phyloP scores from a whole-genome alignment of 2,888 invertebrate species.

The Himalopsyche anomala region DNA sequence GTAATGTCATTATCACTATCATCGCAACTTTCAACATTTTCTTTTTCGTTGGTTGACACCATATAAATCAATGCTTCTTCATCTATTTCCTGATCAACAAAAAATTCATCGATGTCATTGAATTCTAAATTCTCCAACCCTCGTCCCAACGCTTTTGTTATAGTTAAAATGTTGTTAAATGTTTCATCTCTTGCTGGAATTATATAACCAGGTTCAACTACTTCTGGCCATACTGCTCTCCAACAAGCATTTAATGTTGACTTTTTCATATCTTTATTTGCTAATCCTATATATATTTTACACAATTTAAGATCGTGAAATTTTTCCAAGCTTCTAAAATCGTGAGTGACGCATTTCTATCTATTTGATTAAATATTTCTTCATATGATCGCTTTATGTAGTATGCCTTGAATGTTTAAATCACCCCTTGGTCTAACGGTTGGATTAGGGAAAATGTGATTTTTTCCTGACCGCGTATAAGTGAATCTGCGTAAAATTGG shows the following conservation, averaged over 20 bases:
- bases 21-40: not conserved
- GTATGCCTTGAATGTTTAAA: too few relatives aligned
- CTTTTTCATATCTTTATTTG: conserved; percentile 51
- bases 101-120: not conserved
- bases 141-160: conserved; percentile 49
- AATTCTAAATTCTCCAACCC: not conserved
- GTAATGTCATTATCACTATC: conserved; percentile 49
- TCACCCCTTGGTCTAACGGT: too few relatives aligned
- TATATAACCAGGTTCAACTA: conserved; percentile 51
- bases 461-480: too few relatives aligned
- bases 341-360: too few relatives aligned
- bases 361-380: too few relatives aligned
- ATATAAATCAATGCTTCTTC: conserved; percentile 47
- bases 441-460: too few relatives aligned
- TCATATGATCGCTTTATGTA: too few relatives aligned
- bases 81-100: conserved; percentile 50
- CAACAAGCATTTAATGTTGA: conserved; percentile 54
- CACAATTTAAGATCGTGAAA: too few relatives aligned
- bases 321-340: too few relatives aligned
- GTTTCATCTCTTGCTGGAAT: conserved; percentile 51
- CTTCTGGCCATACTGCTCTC: conserved; percentile 54
- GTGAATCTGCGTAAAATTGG: too few relatives aligned
- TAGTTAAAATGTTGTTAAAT: conserved; percentile 49
- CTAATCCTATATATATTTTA: too few relatives aligned
- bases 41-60: conserved; percentile 1